Conservation (phyloP, 2,888 invertebrate species). For the Colostygia pectinataria region DNA sequence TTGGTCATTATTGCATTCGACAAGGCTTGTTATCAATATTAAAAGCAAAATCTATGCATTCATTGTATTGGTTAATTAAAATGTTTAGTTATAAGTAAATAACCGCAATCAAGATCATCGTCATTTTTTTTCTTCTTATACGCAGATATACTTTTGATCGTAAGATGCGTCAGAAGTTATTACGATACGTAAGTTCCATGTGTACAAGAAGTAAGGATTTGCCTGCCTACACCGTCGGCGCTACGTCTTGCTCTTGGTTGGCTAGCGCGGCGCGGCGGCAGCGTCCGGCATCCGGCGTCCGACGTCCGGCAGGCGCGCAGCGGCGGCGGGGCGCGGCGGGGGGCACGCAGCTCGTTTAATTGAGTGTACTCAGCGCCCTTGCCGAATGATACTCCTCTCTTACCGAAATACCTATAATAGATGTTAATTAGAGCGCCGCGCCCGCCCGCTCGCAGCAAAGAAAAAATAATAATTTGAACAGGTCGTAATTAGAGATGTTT, state of each 20-base stretch:
- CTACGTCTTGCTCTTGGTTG: too few relatives aligned
- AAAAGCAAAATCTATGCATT: too few relatives aligned
- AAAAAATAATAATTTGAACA: constrained; percentile 81
- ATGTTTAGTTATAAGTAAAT: too few relatives aligned
- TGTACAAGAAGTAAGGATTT: too few relatives aligned
- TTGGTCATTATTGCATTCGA: background rate
- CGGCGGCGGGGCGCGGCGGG: constrained; percentile 28
- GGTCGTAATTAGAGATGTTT: constrained; percentile 82
- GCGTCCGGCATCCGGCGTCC: too few relatives aligned
- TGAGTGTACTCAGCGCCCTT: constrained; percentile 80
- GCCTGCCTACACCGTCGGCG: background rate
- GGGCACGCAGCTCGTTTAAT: constrained; percentile 66
- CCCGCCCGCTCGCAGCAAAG: constrained; percentile 65
- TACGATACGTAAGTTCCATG: too few relatives aligned
- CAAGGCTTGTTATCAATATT: background rate
- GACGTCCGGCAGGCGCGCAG: constrained; percentile 21
- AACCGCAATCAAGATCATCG: too few relatives aligned
- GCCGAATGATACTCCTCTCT: constrained; percentile 78
- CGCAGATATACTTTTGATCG: too few relatives aligned
- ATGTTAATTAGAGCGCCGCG: constrained; percentile 78
- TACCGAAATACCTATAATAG: constrained; percentile 80
- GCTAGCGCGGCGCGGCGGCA: too few relatives aligned
- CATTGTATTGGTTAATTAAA: too few relatives aligned
- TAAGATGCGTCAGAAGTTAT: too few relatives aligned
- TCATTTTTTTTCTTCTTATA: too few relatives aligned